phyloP scores from a whole-genome alignment of 1,140 invertebrate species.

The Bacillus rossius region DNA sequence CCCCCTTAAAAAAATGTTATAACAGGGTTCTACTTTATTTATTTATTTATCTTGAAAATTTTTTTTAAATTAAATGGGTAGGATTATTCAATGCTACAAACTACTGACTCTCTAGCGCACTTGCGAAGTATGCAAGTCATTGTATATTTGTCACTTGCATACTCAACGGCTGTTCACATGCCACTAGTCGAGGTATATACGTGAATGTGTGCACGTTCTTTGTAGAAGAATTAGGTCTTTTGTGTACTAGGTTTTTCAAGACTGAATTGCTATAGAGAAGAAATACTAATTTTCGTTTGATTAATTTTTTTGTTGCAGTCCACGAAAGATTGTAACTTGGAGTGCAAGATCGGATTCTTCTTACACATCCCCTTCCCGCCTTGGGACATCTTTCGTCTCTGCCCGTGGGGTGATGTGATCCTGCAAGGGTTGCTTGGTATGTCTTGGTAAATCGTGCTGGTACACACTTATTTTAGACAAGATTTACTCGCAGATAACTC shows the following conservation, averaged over 20 bases:
- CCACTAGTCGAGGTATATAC: background rate
- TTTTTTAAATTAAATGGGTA: too few relatives aligned
- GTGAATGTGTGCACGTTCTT: background rate
- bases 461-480: background rate
- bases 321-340: slow-evolving; percentile 70
- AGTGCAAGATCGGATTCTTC: slow-evolving; percentile 82
- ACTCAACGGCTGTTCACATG: background rate
- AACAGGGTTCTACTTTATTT: too few relatives aligned
- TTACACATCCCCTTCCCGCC: slow-evolving; percentile 89
- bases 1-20: too few relatives aligned
- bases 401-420: slow-evolving; percentile 88
- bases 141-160: slow-evolving; percentile 1
- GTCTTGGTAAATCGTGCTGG: slow-evolving; percentile 2
- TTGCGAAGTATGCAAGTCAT: too few relatives aligned
- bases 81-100: too few relatives aligned
- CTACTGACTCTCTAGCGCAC: too few relatives aligned
- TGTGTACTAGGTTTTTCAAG: background rate
- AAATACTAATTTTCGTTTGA: background rate
- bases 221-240: background rate
- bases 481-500: background rate
- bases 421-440: slow-evolving; percentile 81
- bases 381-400: slow-evolving; percentile 85
- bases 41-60: too few relatives aligned
- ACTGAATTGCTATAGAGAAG: background rate
- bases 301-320: slow-evolving; percentile 40